Evolutionary conservation across 2,888 invertebrate genomes (phyloP), one percentile per base, ranked within the genome.

Genomic region (Amaurobius ferox): DNA sequence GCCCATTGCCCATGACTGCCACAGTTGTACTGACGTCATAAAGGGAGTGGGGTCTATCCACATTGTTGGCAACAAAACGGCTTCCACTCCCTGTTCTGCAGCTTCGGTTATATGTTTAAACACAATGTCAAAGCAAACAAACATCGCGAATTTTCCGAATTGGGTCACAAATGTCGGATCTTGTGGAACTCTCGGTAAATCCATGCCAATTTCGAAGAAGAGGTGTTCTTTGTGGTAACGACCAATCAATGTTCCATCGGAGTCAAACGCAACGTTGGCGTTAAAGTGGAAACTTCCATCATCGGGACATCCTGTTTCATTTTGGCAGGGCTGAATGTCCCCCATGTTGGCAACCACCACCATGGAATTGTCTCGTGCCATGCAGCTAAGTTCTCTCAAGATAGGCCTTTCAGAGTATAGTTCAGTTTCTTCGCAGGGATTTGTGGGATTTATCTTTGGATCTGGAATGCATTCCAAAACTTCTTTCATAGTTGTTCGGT

Each of bases 31-130:
- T 66, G 94, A 86, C 16, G 74, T 26, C 32, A 72, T 66, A 90
- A 94, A 96, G 0, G 97, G 97, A 81, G 96, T 90, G 90, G 96
- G 95, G 0, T 96, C 95, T 89, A 95, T 95, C 97, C 97, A 97
- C 91, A n/a, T n/a, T n/a, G n/a, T n/a, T n/a, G n/a, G n/a, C n/a
- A n/a, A n/a, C n/a, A n/a, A n/a, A n/a, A n/a, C 95, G 94, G 0
- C 95, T 94, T 0, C 94, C 23, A 92, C 94, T 0, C 95, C 90
- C 1, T 91, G 89, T 88, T 93, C 91, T 0, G 94, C 92, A 13
- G 94, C 91, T 83, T 93, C 92, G 9, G 94, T 92, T 0, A 96
- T 96, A 5, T 93, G 92, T 89, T 94, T 93, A 91, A 95, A 96
- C 88, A 96, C 91, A 11, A 97, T 93, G 90, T 97, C 97, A 90